phyloP scores from a whole-genome alignment of 2,888 invertebrate genomes.

The Mesorhabditis spiculigera region DNA sequence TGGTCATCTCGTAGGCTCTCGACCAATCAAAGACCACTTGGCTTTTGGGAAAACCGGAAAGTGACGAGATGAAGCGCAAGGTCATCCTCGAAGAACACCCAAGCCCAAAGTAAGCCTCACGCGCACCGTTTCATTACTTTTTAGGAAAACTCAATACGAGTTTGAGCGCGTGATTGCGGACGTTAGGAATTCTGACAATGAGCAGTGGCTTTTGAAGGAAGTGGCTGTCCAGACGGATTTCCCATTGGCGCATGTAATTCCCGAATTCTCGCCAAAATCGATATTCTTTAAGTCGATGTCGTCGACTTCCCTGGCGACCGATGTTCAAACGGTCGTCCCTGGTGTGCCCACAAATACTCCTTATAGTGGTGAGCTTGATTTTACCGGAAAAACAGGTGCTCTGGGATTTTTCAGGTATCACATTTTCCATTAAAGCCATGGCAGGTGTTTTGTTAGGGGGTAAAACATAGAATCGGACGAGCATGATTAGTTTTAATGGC shows the following conservation, averaged over 20 bases:
- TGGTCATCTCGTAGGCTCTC: not conserved
- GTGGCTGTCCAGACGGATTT: not conserved
- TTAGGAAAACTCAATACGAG: not conserved
- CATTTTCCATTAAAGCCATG: no score
- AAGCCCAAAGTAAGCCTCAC: not conserved
- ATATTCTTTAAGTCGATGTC: not conserved
- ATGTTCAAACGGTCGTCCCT: not conserved
- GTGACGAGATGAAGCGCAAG: not conserved
- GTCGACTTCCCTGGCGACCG: not conserved
- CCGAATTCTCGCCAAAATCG: not conserved
- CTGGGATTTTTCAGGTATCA: no score
- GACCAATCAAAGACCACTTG: not conserved
- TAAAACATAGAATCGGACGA: no score
- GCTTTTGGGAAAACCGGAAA: not conserved
- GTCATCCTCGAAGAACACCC: conserved; percentile 5
- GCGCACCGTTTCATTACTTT: not conserved
- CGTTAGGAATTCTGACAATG: not conserved
- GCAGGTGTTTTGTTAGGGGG: no score
- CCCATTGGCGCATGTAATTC: not conserved
- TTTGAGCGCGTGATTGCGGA: not conserved
- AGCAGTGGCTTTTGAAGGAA: not conserved
- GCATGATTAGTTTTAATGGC: no score
- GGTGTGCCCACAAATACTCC: conserved; percentile 3
- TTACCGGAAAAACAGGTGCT: no score
- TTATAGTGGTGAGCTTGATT: not conserved